Evolutionary conservation across 2,888 invertebrate species (phyloP).

Genomic region (Leptopilina drosophilae): DNA sequence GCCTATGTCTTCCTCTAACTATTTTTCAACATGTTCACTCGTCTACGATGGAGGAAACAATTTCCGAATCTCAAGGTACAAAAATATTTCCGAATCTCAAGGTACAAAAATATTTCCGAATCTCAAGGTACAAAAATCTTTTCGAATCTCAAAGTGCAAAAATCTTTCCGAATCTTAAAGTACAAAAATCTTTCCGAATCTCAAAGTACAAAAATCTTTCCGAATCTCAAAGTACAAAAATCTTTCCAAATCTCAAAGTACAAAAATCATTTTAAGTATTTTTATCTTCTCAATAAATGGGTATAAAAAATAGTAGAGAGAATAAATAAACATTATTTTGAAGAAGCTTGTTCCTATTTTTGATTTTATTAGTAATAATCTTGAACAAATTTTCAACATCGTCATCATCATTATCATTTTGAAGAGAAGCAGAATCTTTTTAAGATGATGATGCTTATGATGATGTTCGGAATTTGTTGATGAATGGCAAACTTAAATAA

Average conservation of each 20-base stretch:
- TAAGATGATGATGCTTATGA: no score
- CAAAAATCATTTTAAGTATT: no score
- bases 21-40: neutral
- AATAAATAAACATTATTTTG: neutral
- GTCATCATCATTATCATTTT: no score
- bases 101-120: no score
- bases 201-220: neutral
- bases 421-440: no score
- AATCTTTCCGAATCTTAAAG: neutral
- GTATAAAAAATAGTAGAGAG: no score
- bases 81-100: neutral
- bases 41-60: neutral
- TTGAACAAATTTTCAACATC: no score
- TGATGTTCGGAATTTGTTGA: no score
- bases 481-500: no score
- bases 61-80: neutral
- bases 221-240: neutral
- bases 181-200: neutral
- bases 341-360: neutral
- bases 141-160: neutral
- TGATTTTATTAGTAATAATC: no score
- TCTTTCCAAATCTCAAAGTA: neutral
- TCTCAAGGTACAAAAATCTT: neutral
- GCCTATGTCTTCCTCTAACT: neutral
- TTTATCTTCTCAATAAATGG: no score